phyloP scores from a whole-genome alignment of 2,888 invertebrate genomes.

The Sesamia inferens region DNA sequence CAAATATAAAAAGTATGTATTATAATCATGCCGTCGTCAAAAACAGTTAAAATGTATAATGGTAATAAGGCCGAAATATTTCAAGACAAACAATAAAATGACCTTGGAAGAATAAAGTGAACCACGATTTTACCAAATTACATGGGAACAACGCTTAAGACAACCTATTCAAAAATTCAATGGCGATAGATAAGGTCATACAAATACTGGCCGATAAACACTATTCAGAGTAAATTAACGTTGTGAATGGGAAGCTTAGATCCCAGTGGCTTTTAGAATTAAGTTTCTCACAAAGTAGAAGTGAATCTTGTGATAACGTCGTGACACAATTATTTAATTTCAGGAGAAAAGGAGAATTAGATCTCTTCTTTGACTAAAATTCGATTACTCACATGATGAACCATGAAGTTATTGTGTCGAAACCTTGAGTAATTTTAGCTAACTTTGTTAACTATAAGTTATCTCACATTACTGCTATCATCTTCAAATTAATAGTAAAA shows the following conservation, averaged over 20 bases:
- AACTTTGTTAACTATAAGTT: background rate
- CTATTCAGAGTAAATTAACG: conserved; percentile 38
- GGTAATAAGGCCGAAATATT: conserved; percentile 34
- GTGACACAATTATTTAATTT: background rate
- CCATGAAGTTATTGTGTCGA: conserved; percentile 18
- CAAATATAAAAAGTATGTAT: too few relatives aligned
- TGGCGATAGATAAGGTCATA: conserved; percentile 51
- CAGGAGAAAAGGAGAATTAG: background rate
- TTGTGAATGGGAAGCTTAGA: conserved; percentile 16
- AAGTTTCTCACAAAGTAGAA: background rate
- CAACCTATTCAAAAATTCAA: conserved; percentile 53
- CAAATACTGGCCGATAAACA: conserved; percentile 28
- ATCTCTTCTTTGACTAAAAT: background rate
- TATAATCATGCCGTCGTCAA: conserved; percentile 7
- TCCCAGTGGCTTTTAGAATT: background rate
- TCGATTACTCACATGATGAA: background rate
- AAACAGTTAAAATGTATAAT: conserved; percentile 33
- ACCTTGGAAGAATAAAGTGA: conserved; percentile 48
- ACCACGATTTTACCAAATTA: conserved; percentile 29
- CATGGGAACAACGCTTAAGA: conserved; percentile 54
- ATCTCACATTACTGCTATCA: background rate
- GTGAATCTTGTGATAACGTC: too few relatives aligned
- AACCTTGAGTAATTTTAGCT: background rate
- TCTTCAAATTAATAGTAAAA: background rate
- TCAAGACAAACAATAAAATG: conserved; percentile 52